Percentiles rank a stretch among this genome's conserved stretches.
phyloP scores from a whole-genome alignment of 1,140 invertebrate species.

The Hyposmocoma kahamanoa region DNA sequence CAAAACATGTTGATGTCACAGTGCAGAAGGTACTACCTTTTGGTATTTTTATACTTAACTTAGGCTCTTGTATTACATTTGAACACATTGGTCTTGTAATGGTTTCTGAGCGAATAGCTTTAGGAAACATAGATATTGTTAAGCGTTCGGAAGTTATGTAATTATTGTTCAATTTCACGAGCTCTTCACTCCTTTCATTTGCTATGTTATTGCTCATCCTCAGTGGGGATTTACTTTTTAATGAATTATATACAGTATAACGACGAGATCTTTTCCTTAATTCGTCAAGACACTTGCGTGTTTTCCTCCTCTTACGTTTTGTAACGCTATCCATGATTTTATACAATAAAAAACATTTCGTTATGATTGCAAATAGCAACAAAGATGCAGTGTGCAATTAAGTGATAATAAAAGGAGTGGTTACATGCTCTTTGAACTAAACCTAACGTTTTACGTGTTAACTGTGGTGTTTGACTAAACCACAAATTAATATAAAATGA shows the following conservation, averaged over 20 bases:
- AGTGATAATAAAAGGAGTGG: too few relatives aligned
- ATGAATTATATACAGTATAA: constrained; percentile 1
- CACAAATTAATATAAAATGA: too few relatives aligned
- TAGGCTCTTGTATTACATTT: constrained; percentile 20
- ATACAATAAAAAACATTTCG: too few relatives aligned
- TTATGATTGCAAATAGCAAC: too few relatives aligned
- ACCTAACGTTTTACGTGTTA: too few relatives aligned
- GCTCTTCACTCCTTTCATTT: too few relatives aligned
- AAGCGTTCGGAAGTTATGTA: constrained; percentile 28
- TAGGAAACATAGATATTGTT: constrained; percentile 42
- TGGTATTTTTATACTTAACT: constrained; percentile 19
- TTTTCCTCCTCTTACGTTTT: constrained; percentile 49
- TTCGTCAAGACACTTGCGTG: constrained; percentile 44
- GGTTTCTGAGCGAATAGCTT: constrained; percentile 45
- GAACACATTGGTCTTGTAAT: constrained; percentile 30
- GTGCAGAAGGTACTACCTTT: constrained; percentile 4
- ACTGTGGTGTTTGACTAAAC: too few relatives aligned
- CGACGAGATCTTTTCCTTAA: constrained; percentile 34
- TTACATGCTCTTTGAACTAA: too few relatives aligned
- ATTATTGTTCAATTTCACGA: constrained; percentile 13
- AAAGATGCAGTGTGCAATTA: too few relatives aligned
- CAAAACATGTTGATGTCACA: neutral
- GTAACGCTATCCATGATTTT: constrained; percentile 17
- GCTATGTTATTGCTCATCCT: too few relatives aligned
- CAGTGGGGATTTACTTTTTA: neutral